These are phyloP conservation scores for Garra rufa DNA, from an alignment of 2,113 vertebrate genomes.

Conservation along the genomic window DNA sequence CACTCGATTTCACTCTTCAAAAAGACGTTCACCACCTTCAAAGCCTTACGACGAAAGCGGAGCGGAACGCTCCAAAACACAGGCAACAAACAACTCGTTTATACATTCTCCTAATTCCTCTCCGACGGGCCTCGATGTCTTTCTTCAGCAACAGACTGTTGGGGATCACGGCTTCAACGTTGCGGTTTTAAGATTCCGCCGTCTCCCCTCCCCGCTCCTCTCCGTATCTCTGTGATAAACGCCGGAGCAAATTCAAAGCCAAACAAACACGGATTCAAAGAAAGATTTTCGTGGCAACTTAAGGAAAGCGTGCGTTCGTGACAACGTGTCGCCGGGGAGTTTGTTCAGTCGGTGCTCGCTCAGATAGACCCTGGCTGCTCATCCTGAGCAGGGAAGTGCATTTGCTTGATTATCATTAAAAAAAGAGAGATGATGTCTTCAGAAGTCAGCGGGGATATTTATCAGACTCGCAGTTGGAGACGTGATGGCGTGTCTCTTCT, in stretches of 20 bases:
- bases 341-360: constrained; percentile 35
- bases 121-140: constrained; percentile 59
- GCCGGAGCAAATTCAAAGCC: constrained; percentile 55
- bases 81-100: constrained; percentile 69
- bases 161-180: constrained; percentile 55
- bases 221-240: constrained; percentile 50
- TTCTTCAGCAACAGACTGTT: constrained; percentile 59
- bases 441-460: constrained; percentile 30
- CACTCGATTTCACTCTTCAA: constrained; percentile 65
- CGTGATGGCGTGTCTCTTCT: constrained; percentile 41
- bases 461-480: constrained; percentile 14
- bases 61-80: constrained; percentile 67
- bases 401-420: constrained; percentile 49
- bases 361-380: constrained; percentile 40
- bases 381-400: constrained; percentile 21
- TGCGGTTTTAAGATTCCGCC: constrained; percentile 60
- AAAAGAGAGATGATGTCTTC: constrained; percentile 44
- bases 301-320: constrained; percentile 47
- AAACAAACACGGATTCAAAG: constrained; percentile 56
- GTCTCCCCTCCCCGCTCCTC: constrained; percentile 29
- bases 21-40: constrained; percentile 66
- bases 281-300: constrained; percentile 47
- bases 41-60: constrained; percentile 67
- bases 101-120: constrained; percentile 68
- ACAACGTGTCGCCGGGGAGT: constrained; percentile 50